Evolutionary conservation across 2,797 vertebrate species (phyloP).

Genomic region (Pangasius krempfi): DNA sequence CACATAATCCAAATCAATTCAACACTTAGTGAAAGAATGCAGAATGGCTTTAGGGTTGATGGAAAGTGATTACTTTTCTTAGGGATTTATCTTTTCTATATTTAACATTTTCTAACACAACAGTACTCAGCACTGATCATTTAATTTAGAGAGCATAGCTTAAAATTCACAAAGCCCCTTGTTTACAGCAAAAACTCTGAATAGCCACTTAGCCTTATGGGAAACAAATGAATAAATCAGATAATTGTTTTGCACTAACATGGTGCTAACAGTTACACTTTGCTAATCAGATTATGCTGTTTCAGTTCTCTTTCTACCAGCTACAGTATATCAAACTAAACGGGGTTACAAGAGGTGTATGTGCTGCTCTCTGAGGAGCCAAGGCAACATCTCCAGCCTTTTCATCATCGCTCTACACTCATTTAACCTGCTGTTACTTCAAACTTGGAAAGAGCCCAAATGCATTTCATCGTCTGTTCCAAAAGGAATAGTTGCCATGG

Average conservation of each 20-base stretch:
- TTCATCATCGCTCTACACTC: background rate
- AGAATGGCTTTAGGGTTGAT: conserved; percentile 19
- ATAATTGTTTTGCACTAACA: conserved; percentile 27
- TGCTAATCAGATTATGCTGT: conserved; percentile 14
- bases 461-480: background rate
- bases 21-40: background rate
- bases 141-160: background rate
- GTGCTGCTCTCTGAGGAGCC: background rate
- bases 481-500: background rate
- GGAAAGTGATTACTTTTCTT: conserved; percentile 15
- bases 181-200: background rate
- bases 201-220: background rate
- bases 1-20: conserved; percentile 34
- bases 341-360: background rate
- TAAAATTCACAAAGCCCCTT: background rate
- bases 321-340: background rate
- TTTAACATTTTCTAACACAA: conserved; percentile 15
- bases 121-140: background rate
- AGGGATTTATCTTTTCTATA: conserved; percentile 23
- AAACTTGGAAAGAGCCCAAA: background rate
- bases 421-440: conserved; percentile 18
- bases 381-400: background rate
- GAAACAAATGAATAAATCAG: conserved; percentile 15
- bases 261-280: conserved; percentile 16
- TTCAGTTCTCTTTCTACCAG: background rate